A percentile compares a stretch with the other conserved stretches of the same genome.
phyloP scores from a whole-genome alignment of 2,113 vertebrate genomes.

The Baryphthengus martii region DNA sequence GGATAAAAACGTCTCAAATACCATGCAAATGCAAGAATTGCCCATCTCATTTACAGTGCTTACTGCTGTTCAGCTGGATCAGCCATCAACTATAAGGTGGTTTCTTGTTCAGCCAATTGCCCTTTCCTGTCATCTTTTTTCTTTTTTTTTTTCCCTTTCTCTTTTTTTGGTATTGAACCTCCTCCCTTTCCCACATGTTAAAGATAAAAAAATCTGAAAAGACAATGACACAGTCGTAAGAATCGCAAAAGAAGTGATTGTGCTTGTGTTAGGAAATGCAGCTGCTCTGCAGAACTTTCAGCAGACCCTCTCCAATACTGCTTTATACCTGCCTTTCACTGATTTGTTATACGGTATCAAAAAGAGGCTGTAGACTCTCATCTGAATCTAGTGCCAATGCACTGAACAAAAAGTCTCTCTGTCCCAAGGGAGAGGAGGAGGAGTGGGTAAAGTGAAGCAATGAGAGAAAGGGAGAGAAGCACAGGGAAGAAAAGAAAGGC shows the following conservation, averaged over 20 bases:
- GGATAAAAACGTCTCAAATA: constrained; percentile 11
- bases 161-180: not conserved
- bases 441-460: not conserved
- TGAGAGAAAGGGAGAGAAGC: not conserved
- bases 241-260: not conserved
- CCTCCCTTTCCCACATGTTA: not conserved
- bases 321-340: not conserved
- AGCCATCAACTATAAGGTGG: not conserved
- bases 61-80: not conserved
- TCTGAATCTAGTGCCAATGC: not conserved
- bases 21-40: not conserved
- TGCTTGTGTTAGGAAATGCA: not conserved
- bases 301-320: not conserved
- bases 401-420: not conserved
- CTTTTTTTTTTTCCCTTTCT: too few relatives aligned
- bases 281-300: not conserved
- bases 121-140: not conserved
- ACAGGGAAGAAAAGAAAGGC: not conserved
- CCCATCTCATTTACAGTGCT: not conserved
- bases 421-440: not conserved
- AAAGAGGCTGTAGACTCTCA: not conserved
- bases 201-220: not conserved
- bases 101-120: not conserved
- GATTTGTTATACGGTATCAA: not conserved
- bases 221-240: not conserved